Percentiles rank a stretch among this genome's conserved stretches.
Evolutionary conservation across 1,140 invertebrate genomes (phyloP).

Genomic region (Zaprionus gabonicus): DNA sequence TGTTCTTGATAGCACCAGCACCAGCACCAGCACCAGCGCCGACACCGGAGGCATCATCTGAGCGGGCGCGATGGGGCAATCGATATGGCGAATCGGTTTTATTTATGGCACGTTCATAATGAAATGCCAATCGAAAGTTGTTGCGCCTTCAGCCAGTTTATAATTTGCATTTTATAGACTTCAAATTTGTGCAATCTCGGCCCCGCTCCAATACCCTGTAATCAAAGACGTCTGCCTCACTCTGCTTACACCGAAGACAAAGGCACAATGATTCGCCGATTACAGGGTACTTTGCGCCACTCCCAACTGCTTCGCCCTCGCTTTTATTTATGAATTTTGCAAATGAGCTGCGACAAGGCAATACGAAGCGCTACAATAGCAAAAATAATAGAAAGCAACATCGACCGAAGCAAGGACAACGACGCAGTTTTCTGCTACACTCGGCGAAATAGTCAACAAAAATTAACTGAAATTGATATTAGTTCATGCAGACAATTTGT

Average conservation of each 20-base stretch:
- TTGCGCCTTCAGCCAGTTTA: conserved; percentile 54
- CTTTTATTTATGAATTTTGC: conserved; percentile 44
- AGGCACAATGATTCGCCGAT: too few relatives aligned
- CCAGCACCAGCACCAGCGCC: neutral
- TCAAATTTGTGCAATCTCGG: conserved; percentile 74
- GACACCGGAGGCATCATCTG: neutral
- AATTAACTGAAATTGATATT: too few relatives aligned
- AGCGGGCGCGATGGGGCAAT: conserved; percentile 25
- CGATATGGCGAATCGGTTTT: conserved; percentile 71
- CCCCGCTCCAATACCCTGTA: conserved; percentile 1
- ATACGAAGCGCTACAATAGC: conserved; percentile 5
- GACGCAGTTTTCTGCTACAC: conserved; percentile 13
- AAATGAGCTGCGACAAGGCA: conserved; percentile 47
- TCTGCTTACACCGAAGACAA: too few relatives aligned
- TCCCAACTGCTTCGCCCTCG: neutral
- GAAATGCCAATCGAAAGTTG: conserved; percentile 78
- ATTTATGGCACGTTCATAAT: conserved; percentile 71
- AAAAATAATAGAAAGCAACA: neutral
- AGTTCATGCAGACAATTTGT: too few relatives aligned
- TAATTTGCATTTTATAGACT: conserved; percentile 68
- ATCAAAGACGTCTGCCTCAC: too few relatives aligned
- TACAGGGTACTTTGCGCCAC: neutral
- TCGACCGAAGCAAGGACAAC: conserved; percentile 18
- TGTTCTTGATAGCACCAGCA: conserved; percentile 56
- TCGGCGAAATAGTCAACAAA: neutral